phyloP scores from a whole-genome alignment of 2,113 vertebrate genomes.

The Fregetta grallaria region DNA sequence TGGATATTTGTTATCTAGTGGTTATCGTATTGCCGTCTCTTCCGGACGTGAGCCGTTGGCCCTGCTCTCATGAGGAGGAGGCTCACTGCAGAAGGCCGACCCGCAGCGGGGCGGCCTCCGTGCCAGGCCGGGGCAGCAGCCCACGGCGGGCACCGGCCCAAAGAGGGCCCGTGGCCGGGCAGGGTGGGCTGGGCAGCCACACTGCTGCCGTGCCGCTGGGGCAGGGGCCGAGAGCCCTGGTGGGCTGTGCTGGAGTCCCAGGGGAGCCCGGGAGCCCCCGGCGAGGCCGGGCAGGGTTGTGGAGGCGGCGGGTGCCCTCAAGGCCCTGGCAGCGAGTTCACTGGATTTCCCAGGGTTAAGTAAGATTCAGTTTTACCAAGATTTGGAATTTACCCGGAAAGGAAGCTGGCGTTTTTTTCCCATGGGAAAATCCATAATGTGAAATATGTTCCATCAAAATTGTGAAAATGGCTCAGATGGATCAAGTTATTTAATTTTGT shows the following conservation, averaged over 20 bases:
- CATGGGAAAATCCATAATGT: not conserved
- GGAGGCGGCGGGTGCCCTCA: not conserved
- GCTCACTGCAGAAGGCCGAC: no score
- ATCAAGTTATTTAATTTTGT: not conserved
- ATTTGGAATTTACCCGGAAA: not conserved
- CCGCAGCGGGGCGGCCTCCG: accelerated
- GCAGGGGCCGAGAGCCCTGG: not conserved
- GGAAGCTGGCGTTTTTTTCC: not conserved
- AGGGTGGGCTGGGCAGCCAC: not conserved
- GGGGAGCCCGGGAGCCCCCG: not conserved
- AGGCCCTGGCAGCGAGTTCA: not conserved
- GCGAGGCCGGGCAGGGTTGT: not conserved
- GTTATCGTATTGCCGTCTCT: not conserved
- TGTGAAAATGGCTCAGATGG: not conserved
- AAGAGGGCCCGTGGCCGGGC: accelerated
- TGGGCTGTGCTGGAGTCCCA: no score
- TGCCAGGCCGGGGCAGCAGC: no score
- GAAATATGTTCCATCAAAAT: not conserved
- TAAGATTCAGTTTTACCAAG: not conserved
- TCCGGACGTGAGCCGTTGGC: no score
- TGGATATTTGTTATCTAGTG: not conserved
- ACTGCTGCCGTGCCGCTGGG: accelerated
- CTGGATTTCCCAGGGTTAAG: not conserved
- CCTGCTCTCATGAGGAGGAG: not conserved
- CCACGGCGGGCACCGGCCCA: not conserved